phyloP scores from a whole-genome alignment of 2,888 invertebrate genomes.

The Acleris holmiana region DNA sequence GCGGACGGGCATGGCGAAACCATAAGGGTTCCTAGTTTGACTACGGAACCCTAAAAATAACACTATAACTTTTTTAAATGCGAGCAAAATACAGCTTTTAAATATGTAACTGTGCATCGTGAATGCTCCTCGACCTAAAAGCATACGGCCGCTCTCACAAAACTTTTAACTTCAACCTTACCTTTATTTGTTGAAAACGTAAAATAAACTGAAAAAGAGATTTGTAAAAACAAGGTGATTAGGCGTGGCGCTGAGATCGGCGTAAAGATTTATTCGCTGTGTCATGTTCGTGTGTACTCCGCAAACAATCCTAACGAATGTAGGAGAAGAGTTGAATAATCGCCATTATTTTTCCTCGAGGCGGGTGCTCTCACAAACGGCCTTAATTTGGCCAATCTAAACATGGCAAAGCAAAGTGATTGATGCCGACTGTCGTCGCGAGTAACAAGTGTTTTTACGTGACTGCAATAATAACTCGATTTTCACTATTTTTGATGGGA shows the following conservation, averaged over 20 bases:
- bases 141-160: conserved; percentile 15
- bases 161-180: conserved; percentile 8
- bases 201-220: conserved; percentile 38
- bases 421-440: conserved; percentile 57
- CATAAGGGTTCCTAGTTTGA: too few species aligned
- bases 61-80: conserved; percentile 11
- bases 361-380: conserved; percentile 57
- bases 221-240: conserved; percentile 23
- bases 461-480: conserved; percentile 64
- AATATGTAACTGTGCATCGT: conserved; percentile 31
- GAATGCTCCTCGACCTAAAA: conserved; percentile 28
- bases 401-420: conserved; percentile 65
- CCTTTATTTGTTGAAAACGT: conserved; percentile 14
- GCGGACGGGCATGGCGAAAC: too few species aligned
- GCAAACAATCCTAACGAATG: conserved; percentile 40
- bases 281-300: conserved; percentile 35
- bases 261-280: conserved; percentile 32
- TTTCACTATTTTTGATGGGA: conserved; percentile 55
- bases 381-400: conserved; percentile 75
- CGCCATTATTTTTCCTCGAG: conserved; percentile 68
- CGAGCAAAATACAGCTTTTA: conserved; percentile 20
- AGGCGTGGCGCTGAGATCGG: conserved; percentile 21
- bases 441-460: conserved; percentile 76
- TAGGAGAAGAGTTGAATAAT: conserved; percentile 64
- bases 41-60: too few species aligned